Conservation (phyloP, 2,888 invertebrate genomes). For the Tetropium fuscum region DNA sequence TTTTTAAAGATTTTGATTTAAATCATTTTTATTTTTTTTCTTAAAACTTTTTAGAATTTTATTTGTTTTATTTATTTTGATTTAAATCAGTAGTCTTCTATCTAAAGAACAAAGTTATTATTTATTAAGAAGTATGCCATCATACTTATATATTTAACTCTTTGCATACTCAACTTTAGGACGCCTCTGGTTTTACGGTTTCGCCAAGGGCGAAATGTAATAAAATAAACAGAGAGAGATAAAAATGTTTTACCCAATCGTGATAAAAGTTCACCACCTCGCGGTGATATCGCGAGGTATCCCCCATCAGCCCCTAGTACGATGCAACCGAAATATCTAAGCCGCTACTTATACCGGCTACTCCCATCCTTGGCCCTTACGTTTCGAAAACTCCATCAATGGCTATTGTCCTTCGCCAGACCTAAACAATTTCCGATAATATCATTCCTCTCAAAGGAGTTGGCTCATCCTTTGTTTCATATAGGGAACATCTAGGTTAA, state of each 20-base stretch:
- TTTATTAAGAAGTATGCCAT: too few species aligned
- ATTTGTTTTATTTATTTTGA: too few species aligned
- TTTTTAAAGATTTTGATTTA: too few species aligned
- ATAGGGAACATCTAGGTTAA: too few species aligned
- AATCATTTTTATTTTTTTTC: too few species aligned
- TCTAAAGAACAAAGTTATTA: too few species aligned
- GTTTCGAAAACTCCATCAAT: conserved; percentile 22
- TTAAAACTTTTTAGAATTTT: too few species aligned
- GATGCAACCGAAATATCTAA: conserved; percentile 19
- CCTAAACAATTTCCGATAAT: conserved; percentile 22
- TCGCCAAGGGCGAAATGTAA: conserved; percentile 22
- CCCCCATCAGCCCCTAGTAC: conserved; percentile 4
- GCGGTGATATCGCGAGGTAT: conserved; percentile 27
- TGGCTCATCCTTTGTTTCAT: conserved; percentile 14
- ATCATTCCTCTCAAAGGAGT: conserved; percentile 4
- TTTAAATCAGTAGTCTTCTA: too few species aligned
- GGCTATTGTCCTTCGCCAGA: conserved; percentile 20
- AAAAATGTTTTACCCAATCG: conserved; percentile 30
- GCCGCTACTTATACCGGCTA: conserved; percentile 25
- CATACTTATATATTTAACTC: too few species aligned
- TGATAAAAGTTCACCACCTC: conserved; percentile 26
- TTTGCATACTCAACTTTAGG: too few species aligned
- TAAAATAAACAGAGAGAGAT: conserved; percentile 28
- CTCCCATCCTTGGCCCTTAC: conserved; percentile 22
- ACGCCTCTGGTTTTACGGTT: conserved; percentile 1